Percentiles rank a stretch among this genome's conserved stretches.
These are phyloP conservation scores for Sepiola atlantica DNA, from an alignment of 2,888 invertebrate species.

Conservation along the genomic window DNA sequence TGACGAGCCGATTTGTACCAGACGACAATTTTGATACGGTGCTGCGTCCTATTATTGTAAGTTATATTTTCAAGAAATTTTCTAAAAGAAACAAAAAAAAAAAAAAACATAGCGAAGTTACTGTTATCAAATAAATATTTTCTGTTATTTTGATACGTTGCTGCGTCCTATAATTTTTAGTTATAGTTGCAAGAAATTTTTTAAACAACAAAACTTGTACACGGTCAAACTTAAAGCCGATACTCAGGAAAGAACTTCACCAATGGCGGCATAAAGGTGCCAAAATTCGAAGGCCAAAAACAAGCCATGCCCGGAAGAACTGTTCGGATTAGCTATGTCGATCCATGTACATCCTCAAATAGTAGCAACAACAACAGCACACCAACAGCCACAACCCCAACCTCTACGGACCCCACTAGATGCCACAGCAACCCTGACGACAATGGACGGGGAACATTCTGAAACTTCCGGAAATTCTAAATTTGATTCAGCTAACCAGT, in stretches of 20 bases:
- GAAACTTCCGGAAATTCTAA: slow-evolving; percentile 35
- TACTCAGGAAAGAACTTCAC: not conserved
- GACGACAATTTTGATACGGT: too few relatives aligned
- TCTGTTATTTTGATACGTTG: too few relatives aligned
- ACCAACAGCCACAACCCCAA: not conserved
- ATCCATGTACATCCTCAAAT: not conserved
- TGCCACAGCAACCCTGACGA: not conserved
- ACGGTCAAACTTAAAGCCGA: too few relatives aligned
- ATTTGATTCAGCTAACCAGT: slow-evolving; percentile 41
- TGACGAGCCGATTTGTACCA: too few relatives aligned
- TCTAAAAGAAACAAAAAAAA: too few relatives aligned
- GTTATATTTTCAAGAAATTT: too few relatives aligned
- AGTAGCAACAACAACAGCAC: not conserved
- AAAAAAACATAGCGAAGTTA: too few relatives aligned
- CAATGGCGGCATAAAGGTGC: not conserved
- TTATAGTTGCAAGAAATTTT: too few relatives aligned
- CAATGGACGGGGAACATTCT: slow-evolving; percentile 23
- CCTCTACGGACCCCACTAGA: not conserved
- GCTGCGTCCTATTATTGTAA: too few relatives aligned
- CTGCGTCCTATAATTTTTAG: too few relatives aligned
- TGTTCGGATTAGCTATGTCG: slow-evolving; percentile 44
- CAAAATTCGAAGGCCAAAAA: not conserved
- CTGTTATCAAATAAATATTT: too few relatives aligned
- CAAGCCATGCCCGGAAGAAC: slow-evolving; percentile 35
- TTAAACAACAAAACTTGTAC: too few relatives aligned